phyloP scores from a whole-genome alignment of 2,888 invertebrate species.

The Eutolmus rufibarbis region DNA sequence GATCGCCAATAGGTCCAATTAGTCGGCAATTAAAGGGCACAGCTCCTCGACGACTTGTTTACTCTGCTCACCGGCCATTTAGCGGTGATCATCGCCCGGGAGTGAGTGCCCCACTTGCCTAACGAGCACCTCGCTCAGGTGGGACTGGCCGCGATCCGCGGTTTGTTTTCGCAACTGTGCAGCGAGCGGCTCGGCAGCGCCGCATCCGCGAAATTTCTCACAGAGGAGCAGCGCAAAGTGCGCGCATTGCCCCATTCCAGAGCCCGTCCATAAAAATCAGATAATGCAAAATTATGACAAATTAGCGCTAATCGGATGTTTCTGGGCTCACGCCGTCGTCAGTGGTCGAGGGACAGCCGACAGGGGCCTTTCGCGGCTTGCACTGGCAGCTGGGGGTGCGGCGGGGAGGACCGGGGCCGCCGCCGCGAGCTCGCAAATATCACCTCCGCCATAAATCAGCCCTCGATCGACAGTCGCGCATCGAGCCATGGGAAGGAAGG shows the following conservation, averaged over 20 bases:
- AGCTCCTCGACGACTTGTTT: not conserved
- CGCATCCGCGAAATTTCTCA: not conserved
- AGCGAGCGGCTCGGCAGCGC: not conserved
- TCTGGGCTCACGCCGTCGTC: conserved; percentile 42
- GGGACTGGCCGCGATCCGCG: not conserved
- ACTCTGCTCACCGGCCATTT: not conserved
- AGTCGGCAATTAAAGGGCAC: not conserved
- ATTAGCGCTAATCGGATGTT: conserved; percentile 47
- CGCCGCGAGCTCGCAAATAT: conserved; percentile 36
- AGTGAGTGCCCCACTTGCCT: not conserved
- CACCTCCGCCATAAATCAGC: conserved; percentile 45
- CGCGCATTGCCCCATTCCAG: not conserved
- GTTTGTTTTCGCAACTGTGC: not conserved
- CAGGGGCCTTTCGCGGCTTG: too few species aligned
- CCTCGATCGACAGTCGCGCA: conserved; percentile 3
- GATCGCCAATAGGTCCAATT: not conserved
- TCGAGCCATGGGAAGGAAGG: not conserved
- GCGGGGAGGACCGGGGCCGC: not conserved
- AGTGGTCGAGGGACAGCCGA: not conserved
- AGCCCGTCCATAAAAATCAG: conserved; percentile 3
- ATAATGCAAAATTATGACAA: conserved; percentile 48
- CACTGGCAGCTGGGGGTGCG: not conserved
- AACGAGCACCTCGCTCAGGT: not conserved
- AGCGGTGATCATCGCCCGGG: not conserved
- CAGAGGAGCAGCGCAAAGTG: not conserved